Percentiles rank a stretch among this genome's conserved stretches.
Conservation (phyloP, 2,888 invertebrate genomes). For the Xestoiulus laeticollis region DNA sequence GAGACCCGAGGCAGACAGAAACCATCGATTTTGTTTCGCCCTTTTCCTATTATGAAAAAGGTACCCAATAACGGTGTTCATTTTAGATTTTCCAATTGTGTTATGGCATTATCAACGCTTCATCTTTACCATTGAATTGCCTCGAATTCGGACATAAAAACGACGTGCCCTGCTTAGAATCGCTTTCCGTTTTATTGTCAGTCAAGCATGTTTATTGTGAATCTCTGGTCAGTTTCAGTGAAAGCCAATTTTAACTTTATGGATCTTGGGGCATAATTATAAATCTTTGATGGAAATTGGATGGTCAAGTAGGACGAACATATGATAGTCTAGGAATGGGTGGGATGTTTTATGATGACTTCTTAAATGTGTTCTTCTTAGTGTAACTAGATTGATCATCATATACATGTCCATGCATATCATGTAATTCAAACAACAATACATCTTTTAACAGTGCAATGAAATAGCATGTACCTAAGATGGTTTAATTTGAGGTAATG, state of each 20-base stretch:
- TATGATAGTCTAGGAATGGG: neutral
- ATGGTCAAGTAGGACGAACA: neutral
- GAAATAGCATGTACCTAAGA: too few relatives aligned
- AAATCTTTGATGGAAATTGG: neutral
- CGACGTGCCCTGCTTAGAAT: neutral
- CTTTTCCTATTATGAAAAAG: neutral
- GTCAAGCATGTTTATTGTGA: neutral
- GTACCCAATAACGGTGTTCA: neutral
- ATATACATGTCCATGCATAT: too few relatives aligned
- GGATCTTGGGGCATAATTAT: neutral
- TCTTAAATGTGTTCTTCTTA: too few relatives aligned
- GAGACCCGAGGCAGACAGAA: neutral
- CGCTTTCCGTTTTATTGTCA: neutral
- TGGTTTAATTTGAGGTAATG: too few relatives aligned
- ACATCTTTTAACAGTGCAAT: too few relatives aligned
- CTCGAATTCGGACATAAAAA: constrained; percentile 5
- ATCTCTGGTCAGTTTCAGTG: neutral
- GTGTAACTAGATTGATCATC: too few relatives aligned
- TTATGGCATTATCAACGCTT: constrained; percentile 2
- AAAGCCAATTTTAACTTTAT: neutral
- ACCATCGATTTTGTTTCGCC: neutral
- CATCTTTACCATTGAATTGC: constrained; percentile 7
- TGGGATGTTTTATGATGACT: neutral
- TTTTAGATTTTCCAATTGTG: constrained; percentile 14
- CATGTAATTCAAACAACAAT: too few relatives aligned